These are phyloP conservation scores for Chlorospingus flavigularis DNA, from an alignment of 2,797 vertebrate genomes.

Conservation along the genomic window DNA sequence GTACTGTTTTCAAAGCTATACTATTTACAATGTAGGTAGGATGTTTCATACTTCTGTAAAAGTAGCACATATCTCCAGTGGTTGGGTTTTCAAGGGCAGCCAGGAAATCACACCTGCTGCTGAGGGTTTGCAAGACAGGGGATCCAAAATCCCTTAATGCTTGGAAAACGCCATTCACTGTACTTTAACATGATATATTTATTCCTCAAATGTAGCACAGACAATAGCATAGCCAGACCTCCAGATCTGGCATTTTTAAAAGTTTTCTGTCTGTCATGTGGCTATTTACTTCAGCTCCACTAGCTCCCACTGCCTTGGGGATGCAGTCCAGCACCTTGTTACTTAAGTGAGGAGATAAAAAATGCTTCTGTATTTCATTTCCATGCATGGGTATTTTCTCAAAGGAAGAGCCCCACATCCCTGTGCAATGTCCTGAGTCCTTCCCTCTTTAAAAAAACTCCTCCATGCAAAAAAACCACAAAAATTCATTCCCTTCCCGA, in stretches of 20 bases:
- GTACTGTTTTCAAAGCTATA: neutral
- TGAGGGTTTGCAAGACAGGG: neutral
- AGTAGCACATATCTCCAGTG: neutral
- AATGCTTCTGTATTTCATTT: neutral
- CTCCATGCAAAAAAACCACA: neutral
- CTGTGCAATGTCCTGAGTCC: neutral
- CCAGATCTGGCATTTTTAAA: neutral
- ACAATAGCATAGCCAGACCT: neutral
- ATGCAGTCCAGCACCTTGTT: neutral
- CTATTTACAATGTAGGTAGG: neutral
- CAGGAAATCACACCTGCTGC: neutral
- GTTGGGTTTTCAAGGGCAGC: neutral
- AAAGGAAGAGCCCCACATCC: neutral
- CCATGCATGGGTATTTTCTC: accelerated
- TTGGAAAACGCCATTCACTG: neutral
- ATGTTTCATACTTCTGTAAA: neutral
- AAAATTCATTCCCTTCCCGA: neutral
- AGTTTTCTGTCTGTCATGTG: neutral
- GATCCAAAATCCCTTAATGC: neutral
- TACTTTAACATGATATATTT: neutral
- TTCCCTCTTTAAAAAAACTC: neutral
- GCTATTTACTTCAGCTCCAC: neutral
- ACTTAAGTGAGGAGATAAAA: neutral
- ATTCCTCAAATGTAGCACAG: neutral
- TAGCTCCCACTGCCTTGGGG: neutral